These are phyloP conservation scores for Poeciliopsis paucimaculata DNA, from an alignment of 2,797 vertebrate genomes.

Conservation along the genomic window DNA sequence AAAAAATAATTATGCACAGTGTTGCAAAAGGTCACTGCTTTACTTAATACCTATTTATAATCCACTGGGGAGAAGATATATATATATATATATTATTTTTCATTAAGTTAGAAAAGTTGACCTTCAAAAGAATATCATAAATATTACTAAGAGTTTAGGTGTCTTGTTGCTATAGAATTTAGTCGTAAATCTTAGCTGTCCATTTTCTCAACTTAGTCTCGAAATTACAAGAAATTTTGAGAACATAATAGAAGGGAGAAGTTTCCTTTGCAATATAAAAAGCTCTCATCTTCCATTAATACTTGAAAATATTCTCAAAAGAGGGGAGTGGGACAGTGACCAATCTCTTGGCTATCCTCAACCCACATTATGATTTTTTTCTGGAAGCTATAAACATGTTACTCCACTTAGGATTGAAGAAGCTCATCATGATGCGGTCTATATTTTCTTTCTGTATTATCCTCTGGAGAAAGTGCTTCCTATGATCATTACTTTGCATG, in stretches of 20 bases:
- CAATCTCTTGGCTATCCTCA: not conserved
- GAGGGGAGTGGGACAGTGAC: not conserved
- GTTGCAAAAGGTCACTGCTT: not conserved
- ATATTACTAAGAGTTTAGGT: not conserved
- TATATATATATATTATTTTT: not conserved
- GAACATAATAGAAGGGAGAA: not conserved
- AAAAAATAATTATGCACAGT: not conserved
- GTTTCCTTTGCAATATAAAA: not conserved
- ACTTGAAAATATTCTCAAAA: not conserved
- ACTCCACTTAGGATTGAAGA: not conserved
- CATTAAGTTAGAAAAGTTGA: not conserved
- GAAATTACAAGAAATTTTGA: not conserved
- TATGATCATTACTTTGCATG: not conserved
- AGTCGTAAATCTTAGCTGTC: not conserved
- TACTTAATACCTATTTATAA: not conserved
- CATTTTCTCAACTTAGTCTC: not conserved
- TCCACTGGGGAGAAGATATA: not conserved
- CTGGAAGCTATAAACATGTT: not conserved
- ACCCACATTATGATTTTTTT: not conserved
- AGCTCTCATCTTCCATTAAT: not conserved
- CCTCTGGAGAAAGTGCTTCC: not conserved
- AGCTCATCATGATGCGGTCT: not conserved
- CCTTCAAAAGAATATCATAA: not conserved
- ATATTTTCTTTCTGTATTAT: not conserved
- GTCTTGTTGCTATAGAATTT: not conserved